Evolutionary conservation across 2,113 vertebrate genomes (phyloP), one percentile per base, ranked within the genome.

Genomic region (Microtus montanus): DNA sequence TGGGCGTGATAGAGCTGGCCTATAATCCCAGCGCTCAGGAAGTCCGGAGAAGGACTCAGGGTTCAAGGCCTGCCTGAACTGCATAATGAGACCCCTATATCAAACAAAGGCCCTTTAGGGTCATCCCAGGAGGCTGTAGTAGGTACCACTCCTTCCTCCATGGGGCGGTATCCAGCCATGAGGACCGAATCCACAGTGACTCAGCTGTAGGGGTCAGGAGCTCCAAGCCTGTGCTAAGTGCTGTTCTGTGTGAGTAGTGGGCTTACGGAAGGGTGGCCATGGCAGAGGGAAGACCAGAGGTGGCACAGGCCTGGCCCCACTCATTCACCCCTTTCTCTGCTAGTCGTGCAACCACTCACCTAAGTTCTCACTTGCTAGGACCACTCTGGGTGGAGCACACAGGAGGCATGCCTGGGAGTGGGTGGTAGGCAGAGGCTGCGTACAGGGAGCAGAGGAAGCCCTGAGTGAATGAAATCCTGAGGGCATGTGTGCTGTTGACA

Each of bases 311-410:
- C 38, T 24, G 66, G 44, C 20, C 35, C 33, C 3, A 24, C 64
- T 66, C 63, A 71, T 13, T 0, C 0, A 1, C 4, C n/a, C 35
- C 52, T 4, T 52, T 47, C 44, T 68, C 15, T 49, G 24, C 41
- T 1, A 13, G 66, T 47, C 22, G 2, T 2, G 7, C 0, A 0
- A 33, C n/a, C 54, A 58, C 38, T 49, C 3, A 44, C 61, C 24
- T 24, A 1, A 20, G 5, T 11, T 41, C 80, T 52, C 6, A 28
- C 12, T 24, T 35, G 11, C 7, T 10, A 2, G 33, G 58, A 6
- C 5, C 4, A 1, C 41, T 7, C 49, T 33, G 28, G 20, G 35
- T 1, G 49, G 85, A 75, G 86, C 58, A 24, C 24, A 26, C 54
- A n/a, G 87, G 14, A 24, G 66, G 10, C 22, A 26, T 8, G 30